Evolutionary conservation across 2,797 vertebrate genomes (phyloP).

Genomic region (Sebastiscus albofasciatus): DNA sequence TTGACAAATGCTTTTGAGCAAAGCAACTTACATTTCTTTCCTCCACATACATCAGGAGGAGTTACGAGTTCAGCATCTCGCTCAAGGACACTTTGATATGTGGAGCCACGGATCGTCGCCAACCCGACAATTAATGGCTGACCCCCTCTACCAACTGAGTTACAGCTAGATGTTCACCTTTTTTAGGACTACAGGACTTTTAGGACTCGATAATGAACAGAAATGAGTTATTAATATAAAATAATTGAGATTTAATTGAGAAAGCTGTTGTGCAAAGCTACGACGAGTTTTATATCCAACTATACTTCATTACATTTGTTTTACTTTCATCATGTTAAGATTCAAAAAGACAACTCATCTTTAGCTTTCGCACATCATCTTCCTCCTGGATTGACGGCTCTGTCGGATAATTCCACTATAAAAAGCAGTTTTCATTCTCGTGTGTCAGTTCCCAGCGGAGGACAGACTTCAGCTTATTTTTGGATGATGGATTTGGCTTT

Average conservation of each 20-base stretch:
- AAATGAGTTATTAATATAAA: background rate
- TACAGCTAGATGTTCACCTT: background rate
- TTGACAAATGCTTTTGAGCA: background rate
- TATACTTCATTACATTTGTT: background rate
- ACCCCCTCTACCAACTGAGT: background rate
- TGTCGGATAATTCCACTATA: conserved; percentile 42
- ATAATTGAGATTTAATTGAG: background rate
- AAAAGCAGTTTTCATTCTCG: conserved; percentile 42
- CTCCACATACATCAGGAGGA: background rate
- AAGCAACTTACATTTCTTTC: background rate
- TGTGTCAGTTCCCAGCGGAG: conserved; percentile 49
- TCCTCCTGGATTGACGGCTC: conserved; percentile 35
- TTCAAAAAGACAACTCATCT: conserved; percentile 3
- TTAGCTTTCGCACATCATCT: conserved; percentile 16
- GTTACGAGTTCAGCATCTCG: background rate
- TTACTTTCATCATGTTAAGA: conserved; percentile 12
- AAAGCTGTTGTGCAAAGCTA: background rate
- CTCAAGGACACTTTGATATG: background rate
- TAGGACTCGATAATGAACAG: background rate
- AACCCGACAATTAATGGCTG: background rate
- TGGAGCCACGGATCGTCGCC: background rate
- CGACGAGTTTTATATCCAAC: background rate
- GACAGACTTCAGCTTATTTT: conserved; percentile 61
- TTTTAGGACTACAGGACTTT: background rate
- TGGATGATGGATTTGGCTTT: conserved; percentile 73